Conservation (phyloP, 1,140 invertebrate species). For the Panonychus citri region DNA sequence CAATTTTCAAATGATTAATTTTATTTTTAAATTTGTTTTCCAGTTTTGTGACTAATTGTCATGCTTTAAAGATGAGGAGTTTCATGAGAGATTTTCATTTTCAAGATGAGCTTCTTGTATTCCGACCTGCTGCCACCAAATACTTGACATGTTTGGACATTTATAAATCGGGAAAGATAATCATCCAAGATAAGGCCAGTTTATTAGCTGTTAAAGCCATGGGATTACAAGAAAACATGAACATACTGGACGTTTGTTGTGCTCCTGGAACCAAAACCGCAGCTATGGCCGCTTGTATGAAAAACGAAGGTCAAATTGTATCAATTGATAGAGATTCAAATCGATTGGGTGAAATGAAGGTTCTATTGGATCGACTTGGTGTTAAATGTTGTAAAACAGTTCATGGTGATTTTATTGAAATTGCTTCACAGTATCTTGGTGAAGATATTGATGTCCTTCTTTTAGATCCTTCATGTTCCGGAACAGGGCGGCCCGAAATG, state of each 20-base stretch:
- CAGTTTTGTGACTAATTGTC: background rate
- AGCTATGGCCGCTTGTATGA: constrained; percentile 55
- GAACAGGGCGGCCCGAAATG: constrained; percentile 21
- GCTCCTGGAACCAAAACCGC: constrained; percentile 90
- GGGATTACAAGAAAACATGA: constrained; percentile 36
- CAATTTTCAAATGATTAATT: background rate
- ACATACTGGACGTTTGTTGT: constrained; percentile 72
- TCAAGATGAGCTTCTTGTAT: background rate
- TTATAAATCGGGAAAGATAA: background rate
- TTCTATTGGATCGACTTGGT: constrained; percentile 25
- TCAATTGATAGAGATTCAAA: constrained; percentile 4
- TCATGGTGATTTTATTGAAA: constrained; percentile 42
- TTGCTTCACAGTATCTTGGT: constrained; percentile 20
- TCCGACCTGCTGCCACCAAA: background rate
- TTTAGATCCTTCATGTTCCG: constrained; percentile 84
- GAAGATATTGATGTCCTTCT: constrained; percentile 59
- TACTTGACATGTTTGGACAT: background rate
- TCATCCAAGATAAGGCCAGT: constrained; percentile 36
- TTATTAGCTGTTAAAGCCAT: constrained; percentile 55
- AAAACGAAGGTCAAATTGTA: constrained; percentile 40
- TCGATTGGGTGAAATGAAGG: constrained; percentile 14
- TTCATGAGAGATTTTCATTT: background rate
- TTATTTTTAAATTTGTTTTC: background rate
- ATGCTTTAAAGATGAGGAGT: background rate
- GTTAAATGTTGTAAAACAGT: constrained; percentile 39